Percentiles rank a stretch among this genome's conserved stretches.
phyloP scores from a whole-genome alignment of 2,888 invertebrate species.

The Corbicula japonica region DNA sequence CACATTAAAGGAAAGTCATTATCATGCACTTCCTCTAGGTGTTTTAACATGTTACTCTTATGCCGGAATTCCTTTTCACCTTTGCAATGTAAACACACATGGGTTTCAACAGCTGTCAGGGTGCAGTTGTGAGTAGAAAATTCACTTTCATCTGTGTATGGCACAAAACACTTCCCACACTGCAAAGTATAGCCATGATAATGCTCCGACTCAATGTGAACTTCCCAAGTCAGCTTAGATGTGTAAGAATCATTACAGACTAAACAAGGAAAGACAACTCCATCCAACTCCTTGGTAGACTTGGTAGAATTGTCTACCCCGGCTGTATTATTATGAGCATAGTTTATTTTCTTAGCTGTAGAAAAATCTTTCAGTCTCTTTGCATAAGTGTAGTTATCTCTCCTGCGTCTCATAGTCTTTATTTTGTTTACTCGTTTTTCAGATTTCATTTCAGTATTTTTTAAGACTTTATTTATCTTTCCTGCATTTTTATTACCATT shows the following conservation, averaged over 20 bases:
- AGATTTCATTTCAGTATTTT: too few species aligned
- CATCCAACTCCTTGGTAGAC: too few species aligned
- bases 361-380: too few species aligned
- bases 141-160: neutral
- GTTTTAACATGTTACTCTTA: neutral
- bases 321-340: too few species aligned
- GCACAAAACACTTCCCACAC: neutral
- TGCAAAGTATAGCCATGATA: conserved; percentile 3
- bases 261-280: neutral
- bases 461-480: neutral
- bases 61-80: conserved; percentile 1
- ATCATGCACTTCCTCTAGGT: neutral
- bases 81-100: neutral
- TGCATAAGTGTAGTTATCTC: too few species aligned
- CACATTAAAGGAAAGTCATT: neutral
- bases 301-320: too few species aligned
- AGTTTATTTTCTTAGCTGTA: too few species aligned
- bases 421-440: too few species aligned
- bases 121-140: neutral
- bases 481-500: neutral
- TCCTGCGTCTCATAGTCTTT: too few species aligned
- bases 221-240: neutral
- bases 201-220: neutral
- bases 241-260: neutral
- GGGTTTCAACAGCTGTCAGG: neutral